Conservation (phyloP, 2,888 invertebrate genomes). For the Eupithecia insigniata region DNA sequence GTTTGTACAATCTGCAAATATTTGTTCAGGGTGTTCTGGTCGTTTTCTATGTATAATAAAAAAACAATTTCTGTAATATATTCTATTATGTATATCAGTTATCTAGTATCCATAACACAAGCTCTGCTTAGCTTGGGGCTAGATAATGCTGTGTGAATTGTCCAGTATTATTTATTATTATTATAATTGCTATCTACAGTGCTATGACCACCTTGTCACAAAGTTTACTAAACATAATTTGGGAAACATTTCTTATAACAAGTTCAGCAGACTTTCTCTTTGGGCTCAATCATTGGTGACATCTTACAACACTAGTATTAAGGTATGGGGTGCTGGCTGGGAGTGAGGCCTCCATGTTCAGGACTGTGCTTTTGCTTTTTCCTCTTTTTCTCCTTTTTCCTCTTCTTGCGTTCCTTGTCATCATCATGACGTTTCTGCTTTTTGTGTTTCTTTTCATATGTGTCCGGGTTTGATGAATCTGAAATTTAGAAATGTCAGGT, state of each 20-base stretch:
- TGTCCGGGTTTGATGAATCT: constrained; percentile 89
- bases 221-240: background rate
- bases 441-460: constrained; percentile 97
- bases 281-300: constrained; percentile 58
- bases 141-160: too few species aligned
- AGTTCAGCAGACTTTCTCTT: constrained; percentile 54
- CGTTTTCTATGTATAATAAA: too few species aligned
- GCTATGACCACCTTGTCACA: background rate
- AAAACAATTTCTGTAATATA: too few species aligned
- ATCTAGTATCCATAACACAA: too few species aligned
- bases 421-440: constrained; percentile 97
- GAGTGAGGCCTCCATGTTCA: constrained; percentile 89
- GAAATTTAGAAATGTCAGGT: constrained; percentile 27
- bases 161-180: too few species aligned
- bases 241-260: background rate
- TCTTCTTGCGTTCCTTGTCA: constrained; percentile 95
- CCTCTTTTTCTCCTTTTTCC: constrained; percentile 97
- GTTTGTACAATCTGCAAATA: too few species aligned
- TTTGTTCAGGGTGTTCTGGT: too few species aligned
- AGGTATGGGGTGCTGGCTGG: constrained; percentile 75
- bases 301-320: constrained; percentile 45
- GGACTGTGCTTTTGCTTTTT: constrained; percentile 98
- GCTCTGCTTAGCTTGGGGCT: too few species aligned
- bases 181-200: background rate
- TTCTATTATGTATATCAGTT: too few species aligned